Base-by-base conservation (phyloP, 2,888 invertebrate species). In the Blastobasis lacticolella region DNA sequence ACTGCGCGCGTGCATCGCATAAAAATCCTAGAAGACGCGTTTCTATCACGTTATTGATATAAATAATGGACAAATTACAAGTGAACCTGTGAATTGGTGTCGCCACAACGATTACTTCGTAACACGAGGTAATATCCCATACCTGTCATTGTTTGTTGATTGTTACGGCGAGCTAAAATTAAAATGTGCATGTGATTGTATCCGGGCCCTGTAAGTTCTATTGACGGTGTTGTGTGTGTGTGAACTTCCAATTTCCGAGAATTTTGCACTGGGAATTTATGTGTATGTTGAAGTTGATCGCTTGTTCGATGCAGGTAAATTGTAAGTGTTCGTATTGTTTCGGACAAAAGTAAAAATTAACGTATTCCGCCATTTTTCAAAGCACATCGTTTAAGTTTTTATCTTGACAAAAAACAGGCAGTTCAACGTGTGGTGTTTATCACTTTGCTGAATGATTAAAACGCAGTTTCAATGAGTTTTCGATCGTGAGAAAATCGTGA, bases 171-270 rank as follows among this genome's bases (percentile, higher is more conserved):
- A 71, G 73, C 77, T 81, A 81, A 76, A 79, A 76, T 80, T 81
- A 81, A 73, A 70, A 60, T 60, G 51, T 57, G 56, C 55, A 45
- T 66, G 70, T 71, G 72, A 71, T 63, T 52, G 78, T 73, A 68
- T 63, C 62, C 58, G 56, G 56, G 53, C 55, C 49, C 42, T 53
- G 64, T 64, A 49, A 48, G 3, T 23, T 23, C 23, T 23, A 23
- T 23, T 3, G 23, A 52, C 52, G 49, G 45, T 57, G 55, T 58
- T 54, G 69, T 71, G 72, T 75, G 72, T 75, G 73, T 66, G 72
- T 81, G 70, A 66, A 78, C 70, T 78, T 78, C 76, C 73, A 70
- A 82, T 68, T 86, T 85, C 85, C 75, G 53, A 71, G 85, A 86
- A 86, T 68, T 54, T 75, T 57, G 75, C 73, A 71, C 64, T 62